Evolutionary conservation across 2,797 vertebrate species (phyloP).

Genomic region (Schizopygopsis malacanthus): DNA sequence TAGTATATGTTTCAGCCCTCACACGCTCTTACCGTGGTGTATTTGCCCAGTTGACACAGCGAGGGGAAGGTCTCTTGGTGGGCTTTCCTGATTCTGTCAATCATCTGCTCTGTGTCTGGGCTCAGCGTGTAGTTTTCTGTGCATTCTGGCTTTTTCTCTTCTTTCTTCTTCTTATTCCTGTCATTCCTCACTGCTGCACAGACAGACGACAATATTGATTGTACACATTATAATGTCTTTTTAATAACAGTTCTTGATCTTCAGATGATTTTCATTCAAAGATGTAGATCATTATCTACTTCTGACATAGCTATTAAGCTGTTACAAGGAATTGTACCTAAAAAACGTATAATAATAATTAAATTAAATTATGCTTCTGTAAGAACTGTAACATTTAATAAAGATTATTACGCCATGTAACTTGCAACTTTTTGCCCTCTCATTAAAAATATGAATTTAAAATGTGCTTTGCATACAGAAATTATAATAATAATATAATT

Average conservation of each 20-base stretch:
- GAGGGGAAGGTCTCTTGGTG: conserved; percentile 98
- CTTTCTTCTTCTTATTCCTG: conserved; percentile 99
- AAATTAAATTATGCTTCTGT: background rate
- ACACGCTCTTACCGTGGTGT: conserved; percentile 89
- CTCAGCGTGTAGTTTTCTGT: conserved; percentile 92
- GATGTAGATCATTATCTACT: background rate
- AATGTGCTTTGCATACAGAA: background rate
- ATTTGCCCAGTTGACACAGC: conserved; percentile 98
- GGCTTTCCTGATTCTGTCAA: conserved; percentile 95
- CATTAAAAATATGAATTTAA: background rate
- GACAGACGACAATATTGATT: background rate
- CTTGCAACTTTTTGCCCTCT: background rate
- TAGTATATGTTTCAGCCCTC: background rate
- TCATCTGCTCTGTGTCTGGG: conserved; percentile 93
- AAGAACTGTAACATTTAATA: background rate
- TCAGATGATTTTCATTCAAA: background rate
- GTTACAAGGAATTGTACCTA: background rate
- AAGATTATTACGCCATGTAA: too few species aligned
- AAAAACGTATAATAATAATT: too few species aligned
- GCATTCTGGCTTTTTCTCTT: conserved; percentile 91
- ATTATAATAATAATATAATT: background rate
- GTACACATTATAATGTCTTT: background rate
- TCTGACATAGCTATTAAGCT: background rate
- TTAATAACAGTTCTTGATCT: background rate
- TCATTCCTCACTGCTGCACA: conserved; percentile 92